Evolutionary conservation across 2,888 invertebrate species (phyloP).

Genomic region (Tyria jacobaeae): DNA sequence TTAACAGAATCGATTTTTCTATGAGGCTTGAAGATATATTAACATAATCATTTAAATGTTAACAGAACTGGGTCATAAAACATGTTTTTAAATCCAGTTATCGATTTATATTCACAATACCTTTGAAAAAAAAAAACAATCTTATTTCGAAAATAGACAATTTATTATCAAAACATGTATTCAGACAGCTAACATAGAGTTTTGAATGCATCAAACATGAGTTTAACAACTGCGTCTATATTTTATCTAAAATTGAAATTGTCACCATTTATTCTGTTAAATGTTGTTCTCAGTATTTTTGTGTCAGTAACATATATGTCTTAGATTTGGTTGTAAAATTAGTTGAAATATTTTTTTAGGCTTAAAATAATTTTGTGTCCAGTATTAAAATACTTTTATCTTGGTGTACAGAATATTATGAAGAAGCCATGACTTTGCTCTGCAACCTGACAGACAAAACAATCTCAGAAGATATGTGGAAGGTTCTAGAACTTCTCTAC

Average conservation of each 20-base stretch:
- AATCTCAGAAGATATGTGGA: constrained; percentile 98
- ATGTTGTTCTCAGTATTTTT: background rate
- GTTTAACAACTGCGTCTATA: background rate
- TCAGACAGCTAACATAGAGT: background rate
- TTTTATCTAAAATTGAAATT: background rate
- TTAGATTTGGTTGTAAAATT: background rate
- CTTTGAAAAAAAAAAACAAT: background rate
- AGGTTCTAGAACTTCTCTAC: constrained; percentile 95
- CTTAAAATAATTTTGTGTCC: background rate
- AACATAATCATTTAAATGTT: background rate
- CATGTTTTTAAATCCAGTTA: background rate
- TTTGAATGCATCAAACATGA: constrained; percentile 2
- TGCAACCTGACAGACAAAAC: constrained; percentile 95
- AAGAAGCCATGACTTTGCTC: constrained; percentile 97
- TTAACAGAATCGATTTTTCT: background rate
- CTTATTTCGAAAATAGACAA: background rate
- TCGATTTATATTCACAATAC: constrained; percentile 1
- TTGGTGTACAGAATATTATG: constrained; percentile 93
- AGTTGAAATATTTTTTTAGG: background rate
- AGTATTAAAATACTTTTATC: background rate
- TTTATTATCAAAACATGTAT: background rate
- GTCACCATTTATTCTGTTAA: background rate
- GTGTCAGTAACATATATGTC: background rate
- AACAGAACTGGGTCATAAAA: background rate
- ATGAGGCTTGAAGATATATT: background rate